phyloP scores from a whole-genome alignment of 2,113 vertebrate species.

The Machaerirhynchus nigripectus region DNA sequence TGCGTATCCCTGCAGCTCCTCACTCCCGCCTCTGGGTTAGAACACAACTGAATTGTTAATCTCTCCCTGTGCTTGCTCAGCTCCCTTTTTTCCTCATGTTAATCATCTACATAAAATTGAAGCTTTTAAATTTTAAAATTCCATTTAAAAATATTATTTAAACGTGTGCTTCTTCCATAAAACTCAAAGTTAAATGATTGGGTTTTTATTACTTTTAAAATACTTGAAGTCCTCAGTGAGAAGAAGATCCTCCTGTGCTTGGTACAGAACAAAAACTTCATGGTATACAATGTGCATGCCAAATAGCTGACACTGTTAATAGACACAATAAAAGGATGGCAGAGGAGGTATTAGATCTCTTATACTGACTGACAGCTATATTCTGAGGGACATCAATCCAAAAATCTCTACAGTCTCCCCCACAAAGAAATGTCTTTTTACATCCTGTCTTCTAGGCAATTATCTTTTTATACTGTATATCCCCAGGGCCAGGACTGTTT shows the following conservation, averaged over 20 bases:
- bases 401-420: not conserved
- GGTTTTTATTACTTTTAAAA: not conserved
- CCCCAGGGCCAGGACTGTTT: not conserved
- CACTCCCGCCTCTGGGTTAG: not conserved
- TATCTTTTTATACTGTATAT: constrained; percentile 14
- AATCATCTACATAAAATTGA: not conserved
- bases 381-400: not conserved
- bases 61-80: not conserved
- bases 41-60: not conserved
- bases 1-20: not conserved
- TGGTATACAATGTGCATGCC: not conserved
- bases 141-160: not conserved
- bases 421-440: too few relatives aligned
- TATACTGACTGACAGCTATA: not conserved
- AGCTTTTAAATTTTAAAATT: not conserved
- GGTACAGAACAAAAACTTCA: not conserved
- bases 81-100: not conserved
- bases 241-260: not conserved
- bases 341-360: not conserved
- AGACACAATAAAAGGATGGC: constrained; percentile 5
- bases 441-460: not conserved
- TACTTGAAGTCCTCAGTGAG: not conserved
- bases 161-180: not conserved
- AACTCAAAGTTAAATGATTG: not conserved
- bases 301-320: not conserved